Base-by-base conservation (phyloP, 2,888 invertebrate genomes). In the Andrena trimmerana region DNA sequence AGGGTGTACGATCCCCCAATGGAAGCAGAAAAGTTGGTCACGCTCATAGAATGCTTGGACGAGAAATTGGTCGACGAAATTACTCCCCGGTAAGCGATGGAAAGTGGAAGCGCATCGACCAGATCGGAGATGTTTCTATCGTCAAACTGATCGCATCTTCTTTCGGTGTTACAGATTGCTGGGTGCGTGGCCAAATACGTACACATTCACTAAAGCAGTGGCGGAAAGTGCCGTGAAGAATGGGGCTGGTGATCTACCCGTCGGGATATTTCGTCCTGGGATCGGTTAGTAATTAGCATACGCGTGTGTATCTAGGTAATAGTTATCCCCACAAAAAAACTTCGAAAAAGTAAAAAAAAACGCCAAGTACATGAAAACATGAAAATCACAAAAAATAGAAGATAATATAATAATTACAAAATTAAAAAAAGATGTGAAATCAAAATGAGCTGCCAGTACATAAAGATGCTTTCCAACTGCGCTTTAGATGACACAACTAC, bases 151-250 rank as follows among this genome's bases (percentile, higher is more conserved):
- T 42, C 42, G 16, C 1, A 42, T 42, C 4, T 42, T 20, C 31
- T 10, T 16, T 33, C 29, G 31, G 57, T 69, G 36, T 20, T 48
- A 6, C 92, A 97, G 97, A 48, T 91, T 97, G n/a, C 91, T 97
- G 54, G 96, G 96, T 20, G 95, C 95, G 52, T 97, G 97, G 92
- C 99, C 98, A 0, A 99, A 99, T 92, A 98, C 98, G 0, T 99
- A 99, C 92, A 97, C 98, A 1, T 97, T 96, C 92, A 98, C 99
- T 0, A 99, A 99, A 94, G 98, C 98, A 0, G 94, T 98, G 0
- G 98, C 98, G 0, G 99, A 99, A 92, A 96, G 97, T 81, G 95
- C 97, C 0, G 95, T 98, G 0, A 94, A 95, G 67, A 95, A 95
- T 71, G 96, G 96, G 89, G 96, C 96, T 0, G 95, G 94, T 60